phyloP scores from a whole-genome alignment of 2,888 invertebrate genomes.

The Monoplex corrugatus region DNA sequence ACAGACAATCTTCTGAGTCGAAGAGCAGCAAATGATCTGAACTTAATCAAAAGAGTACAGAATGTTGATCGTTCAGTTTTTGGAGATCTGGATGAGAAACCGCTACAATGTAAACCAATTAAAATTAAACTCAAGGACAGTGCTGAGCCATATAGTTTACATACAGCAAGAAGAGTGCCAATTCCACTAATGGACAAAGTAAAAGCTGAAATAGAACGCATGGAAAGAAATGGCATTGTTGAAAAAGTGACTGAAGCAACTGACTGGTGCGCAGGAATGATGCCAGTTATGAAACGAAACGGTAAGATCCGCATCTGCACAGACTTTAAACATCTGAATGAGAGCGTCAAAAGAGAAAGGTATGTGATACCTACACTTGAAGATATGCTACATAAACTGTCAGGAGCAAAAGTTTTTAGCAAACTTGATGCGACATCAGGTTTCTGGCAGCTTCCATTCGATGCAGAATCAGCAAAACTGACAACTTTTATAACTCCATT shows the following conservation, averaged over 20 bases:
- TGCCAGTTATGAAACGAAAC: not conserved
- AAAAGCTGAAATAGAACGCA: not conserved
- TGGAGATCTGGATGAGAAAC: too few species aligned
- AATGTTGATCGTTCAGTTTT: too few species aligned
- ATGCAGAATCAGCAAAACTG: slow-evolving; percentile 9
- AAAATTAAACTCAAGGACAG: slow-evolving; percentile 27
- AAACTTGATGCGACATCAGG: not conserved
- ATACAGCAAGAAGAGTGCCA: slow-evolving; percentile 21
- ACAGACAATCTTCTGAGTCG: too few species aligned
- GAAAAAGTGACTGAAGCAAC: slow-evolving; percentile 23
- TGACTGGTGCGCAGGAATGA: not conserved
- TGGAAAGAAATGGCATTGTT: slow-evolving; percentile 13
- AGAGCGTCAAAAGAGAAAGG: not conserved
- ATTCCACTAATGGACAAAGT: slow-evolving; percentile 17
- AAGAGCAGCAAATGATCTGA: too few species aligned
- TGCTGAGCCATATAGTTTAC: slow-evolving; percentile 10
- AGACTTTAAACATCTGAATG: not conserved
- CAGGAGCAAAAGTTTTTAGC: not conserved
- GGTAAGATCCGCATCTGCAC: not conserved
- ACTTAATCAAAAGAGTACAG: too few species aligned
- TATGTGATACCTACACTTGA: not conserved
- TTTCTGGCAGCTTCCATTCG: not conserved
- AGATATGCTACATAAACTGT: slow-evolving; percentile 15
- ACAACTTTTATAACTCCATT: slow-evolving; percentile 40
- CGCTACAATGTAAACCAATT: not conserved